Conservation (phyloP, 2,888 invertebrate genomes). For the Erannis defoliaria region DNA sequence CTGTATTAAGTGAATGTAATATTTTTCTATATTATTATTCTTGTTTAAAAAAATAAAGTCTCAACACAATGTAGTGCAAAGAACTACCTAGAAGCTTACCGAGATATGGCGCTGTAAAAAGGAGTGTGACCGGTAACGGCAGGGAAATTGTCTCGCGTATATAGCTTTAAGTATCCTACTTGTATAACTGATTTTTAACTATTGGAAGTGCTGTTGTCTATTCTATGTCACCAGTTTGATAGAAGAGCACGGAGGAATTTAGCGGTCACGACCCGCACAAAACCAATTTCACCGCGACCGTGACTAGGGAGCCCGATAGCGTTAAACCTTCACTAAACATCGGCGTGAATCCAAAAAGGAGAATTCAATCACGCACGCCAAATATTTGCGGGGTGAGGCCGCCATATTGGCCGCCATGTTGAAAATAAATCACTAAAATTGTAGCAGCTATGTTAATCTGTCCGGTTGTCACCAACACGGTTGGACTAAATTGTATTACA, state of each 20-base stretch:
- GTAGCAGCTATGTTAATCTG: neutral
- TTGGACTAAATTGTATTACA: neutral
- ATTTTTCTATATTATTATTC: too few relatives aligned
- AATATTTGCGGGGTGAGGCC: constrained; percentile 40
- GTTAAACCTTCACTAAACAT: constrained; percentile 30
- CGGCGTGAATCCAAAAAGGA: constrained; percentile 31
- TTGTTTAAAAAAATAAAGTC: too few relatives aligned
- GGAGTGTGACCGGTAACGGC: too few relatives aligned
- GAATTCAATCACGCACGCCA: constrained; percentile 40
- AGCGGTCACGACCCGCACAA: neutral
- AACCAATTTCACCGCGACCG: constrained; percentile 8
- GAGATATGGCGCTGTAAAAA: too few relatives aligned
- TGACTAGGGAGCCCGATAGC: constrained; percentile 22
- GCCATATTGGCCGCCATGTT: constrained; percentile 35
- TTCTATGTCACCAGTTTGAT: neutral
- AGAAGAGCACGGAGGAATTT: neutral
- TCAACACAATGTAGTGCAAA: too few relatives aligned
- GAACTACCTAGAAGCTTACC: too few relatives aligned
- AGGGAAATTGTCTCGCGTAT: too few relatives aligned
- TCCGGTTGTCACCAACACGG: neutral
- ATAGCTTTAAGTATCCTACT: too few relatives aligned
- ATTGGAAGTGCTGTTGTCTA: neutral
- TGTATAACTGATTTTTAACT: too few relatives aligned
- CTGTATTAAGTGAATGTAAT: too few relatives aligned
- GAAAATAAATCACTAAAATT: neutral